phyloP scores from a whole-genome alignment of 2,113 vertebrate genomes.

The Bagarius yarrelli region DNA sequence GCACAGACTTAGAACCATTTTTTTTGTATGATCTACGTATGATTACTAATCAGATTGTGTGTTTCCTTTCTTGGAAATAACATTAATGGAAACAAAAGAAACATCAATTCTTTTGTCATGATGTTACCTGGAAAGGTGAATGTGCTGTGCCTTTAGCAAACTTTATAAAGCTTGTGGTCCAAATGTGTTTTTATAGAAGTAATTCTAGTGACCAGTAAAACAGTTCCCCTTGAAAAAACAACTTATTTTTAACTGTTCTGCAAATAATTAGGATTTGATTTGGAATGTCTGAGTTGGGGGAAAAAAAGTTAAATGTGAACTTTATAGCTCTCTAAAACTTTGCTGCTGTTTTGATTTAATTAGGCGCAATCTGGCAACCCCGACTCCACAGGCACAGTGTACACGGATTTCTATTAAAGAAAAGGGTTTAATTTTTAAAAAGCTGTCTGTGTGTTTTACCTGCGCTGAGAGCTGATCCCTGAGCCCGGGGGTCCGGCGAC shows the following conservation, averaged over 20 bases:
- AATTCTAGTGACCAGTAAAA: too few relatives aligned
- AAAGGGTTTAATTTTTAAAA: neutral
- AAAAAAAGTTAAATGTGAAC: too few relatives aligned
- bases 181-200: neutral
- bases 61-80: neutral
- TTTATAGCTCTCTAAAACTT: neutral
- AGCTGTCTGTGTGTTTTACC: slow-evolving; percentile 52
- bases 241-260: neutral
- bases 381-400: neutral
- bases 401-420: neutral
- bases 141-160: neutral
- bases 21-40: neutral
- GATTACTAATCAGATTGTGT: neutral
- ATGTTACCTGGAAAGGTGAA: neutral
- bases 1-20: neutral
- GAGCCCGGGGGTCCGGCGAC: slow-evolving; percentile 60
- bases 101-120: neutral
- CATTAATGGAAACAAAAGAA: too few relatives aligned
- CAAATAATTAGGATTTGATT: neutral
- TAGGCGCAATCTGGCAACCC: slow-evolving; percentile 11
- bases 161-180: neutral
- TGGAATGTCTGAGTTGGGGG: neutral
- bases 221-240: too few relatives aligned
- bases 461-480: slow-evolving; percentile 58
- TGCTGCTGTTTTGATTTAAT: neutral